These are phyloP conservation scores for Hydrotaea diabolus DNA, from an alignment of 2,888 invertebrate genomes.

Conservation along the genomic window DNA sequence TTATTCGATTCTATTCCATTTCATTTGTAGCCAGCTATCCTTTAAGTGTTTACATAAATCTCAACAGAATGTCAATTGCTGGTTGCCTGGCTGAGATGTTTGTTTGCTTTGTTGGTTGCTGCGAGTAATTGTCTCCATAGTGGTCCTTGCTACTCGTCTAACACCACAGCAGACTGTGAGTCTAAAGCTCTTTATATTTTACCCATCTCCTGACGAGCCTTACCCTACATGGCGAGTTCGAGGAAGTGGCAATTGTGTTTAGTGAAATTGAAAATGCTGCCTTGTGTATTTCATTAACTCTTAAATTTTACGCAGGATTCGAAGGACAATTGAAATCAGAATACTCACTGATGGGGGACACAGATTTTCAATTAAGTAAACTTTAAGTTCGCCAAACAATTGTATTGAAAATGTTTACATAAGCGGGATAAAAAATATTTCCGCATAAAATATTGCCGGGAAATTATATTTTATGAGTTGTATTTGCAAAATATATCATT, in stretches of 20 bases:
- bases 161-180: neutral
- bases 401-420: neutral
- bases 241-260: constrained; percentile 23
- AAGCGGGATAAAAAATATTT: neutral
- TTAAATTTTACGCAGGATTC: constrained; percentile 20
- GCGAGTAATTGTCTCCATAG: neutral
- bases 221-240: neutral
- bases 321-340: constrained; percentile 11
- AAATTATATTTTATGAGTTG: too few relatives aligned
- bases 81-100: neutral
- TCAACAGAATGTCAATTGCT: constrained; percentile 22
- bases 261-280: constrained; percentile 41
- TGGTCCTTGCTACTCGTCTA: neutral
- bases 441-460: too few relatives aligned
- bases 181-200: neutral
- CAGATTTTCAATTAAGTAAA: constrained; percentile 15
- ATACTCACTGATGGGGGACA: neutral
- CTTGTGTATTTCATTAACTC: constrained; percentile 34
- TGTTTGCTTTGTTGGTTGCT: neutral
- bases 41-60: constrained; percentile 61
- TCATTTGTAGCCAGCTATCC: constrained; percentile 19
- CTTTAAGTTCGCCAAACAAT: neutral
- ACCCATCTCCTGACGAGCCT: neutral
- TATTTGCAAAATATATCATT: too few relatives aligned
- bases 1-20: constrained; percentile 22